phyloP scores from a whole-genome alignment of 2,797 vertebrate genomes.

The Hydrolagus colliei region DNA sequence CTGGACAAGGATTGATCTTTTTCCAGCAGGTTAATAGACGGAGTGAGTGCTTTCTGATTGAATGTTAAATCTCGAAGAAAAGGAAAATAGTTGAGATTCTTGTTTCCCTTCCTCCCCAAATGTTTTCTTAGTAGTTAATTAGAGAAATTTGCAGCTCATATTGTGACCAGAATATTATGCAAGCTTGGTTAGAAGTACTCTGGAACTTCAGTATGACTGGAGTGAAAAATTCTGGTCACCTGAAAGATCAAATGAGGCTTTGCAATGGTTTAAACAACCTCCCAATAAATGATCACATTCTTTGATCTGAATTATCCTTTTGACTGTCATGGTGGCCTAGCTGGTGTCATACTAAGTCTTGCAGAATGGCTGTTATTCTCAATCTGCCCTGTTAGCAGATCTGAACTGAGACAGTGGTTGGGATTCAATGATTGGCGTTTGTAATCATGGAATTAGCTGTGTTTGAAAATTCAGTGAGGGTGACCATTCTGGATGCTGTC shows the following conservation, averaged over 20 bases:
- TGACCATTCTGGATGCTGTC: too few relatives aligned
- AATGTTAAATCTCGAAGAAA: not conserved
- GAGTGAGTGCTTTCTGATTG: not conserved
- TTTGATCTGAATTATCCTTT: not conserved
- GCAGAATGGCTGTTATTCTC: too few relatives aligned
- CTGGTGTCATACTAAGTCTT: too few relatives aligned
- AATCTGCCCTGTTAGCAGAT: too few relatives aligned
- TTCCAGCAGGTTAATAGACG: too few relatives aligned
- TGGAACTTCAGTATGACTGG: not conserved
- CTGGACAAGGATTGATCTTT: not conserved
- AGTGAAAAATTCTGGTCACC: not conserved
- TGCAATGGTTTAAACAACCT: too few relatives aligned
- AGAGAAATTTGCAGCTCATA: not conserved
- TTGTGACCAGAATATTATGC: not conserved
- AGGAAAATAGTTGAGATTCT: not conserved
- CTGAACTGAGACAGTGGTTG: too few relatives aligned
- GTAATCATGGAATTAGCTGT: too few relatives aligned
- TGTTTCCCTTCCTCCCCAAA: not conserved
- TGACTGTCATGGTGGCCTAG: too few relatives aligned
- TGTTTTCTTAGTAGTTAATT: not conserved
- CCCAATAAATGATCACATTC: not conserved
- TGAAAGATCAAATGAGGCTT: not conserved
- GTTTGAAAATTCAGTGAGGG: too few relatives aligned
- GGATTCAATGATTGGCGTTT: too few relatives aligned
- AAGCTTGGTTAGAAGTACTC: not conserved